Conservation (phyloP, 92 coral and sea anemone species). For the Epizoanthus illoricatus region DNA sequence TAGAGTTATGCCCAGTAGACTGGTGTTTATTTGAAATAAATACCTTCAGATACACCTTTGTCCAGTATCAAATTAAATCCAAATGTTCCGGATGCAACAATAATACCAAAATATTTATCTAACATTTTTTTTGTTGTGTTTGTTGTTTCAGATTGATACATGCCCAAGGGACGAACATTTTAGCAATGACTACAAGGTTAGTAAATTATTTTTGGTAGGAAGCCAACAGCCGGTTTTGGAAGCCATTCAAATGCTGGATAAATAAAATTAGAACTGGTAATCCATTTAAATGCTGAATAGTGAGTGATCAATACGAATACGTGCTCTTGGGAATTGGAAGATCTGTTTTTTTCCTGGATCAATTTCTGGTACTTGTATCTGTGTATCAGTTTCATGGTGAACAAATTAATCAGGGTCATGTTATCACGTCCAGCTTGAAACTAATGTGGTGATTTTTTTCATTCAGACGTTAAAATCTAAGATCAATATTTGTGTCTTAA, state of each 20-base stretch:
- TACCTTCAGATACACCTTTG: background rate
- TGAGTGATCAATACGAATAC: too few relatives aligned
- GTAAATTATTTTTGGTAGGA: background rate
- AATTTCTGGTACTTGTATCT: too few relatives aligned
- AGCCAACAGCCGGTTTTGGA: background rate
- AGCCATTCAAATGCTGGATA: background rate
- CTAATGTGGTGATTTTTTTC: too few relatives aligned
- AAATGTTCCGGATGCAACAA: background rate
- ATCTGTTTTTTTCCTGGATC: too few relatives aligned
- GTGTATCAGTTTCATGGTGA: too few relatives aligned
- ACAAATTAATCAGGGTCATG: too few relatives aligned
- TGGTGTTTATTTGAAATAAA: background rate
- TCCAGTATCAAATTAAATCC: background rate
- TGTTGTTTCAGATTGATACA: slow-evolving; percentile 67
- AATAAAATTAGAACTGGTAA: too few relatives aligned
- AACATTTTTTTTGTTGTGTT: background rate
- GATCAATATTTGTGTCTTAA: too few relatives aligned
- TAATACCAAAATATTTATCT: background rate
- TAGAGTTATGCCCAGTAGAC: background rate
- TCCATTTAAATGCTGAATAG: background rate
- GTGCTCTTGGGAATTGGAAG: too few relatives aligned
- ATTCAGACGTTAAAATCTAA: too few relatives aligned
- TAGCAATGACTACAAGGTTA: slow-evolving; percentile 96
- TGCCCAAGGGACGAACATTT: slow-evolving; percentile 93
- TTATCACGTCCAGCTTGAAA: too few relatives aligned